phyloP scores from a whole-genome alignment of 2,113 vertebrate genomes.

The Triplophysa dalaica region DNA sequence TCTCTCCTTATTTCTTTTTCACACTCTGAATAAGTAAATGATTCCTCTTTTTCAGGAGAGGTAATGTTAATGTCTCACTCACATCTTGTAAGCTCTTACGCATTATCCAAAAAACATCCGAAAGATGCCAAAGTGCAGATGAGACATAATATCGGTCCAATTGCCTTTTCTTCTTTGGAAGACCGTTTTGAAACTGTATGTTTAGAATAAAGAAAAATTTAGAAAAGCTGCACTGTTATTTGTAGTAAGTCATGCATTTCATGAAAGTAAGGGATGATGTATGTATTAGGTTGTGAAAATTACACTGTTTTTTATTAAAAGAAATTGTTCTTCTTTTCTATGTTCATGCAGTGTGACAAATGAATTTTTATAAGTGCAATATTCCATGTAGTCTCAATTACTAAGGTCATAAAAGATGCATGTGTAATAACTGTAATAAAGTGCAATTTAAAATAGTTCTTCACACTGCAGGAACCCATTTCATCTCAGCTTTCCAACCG shows the following conservation, averaged over 20 bases:
- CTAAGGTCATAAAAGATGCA: neutral
- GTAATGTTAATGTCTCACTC: slow-evolving; percentile 20
- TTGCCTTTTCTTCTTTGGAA: neutral
- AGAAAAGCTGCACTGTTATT: neutral
- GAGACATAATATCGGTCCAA: neutral
- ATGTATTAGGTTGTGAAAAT: neutral
- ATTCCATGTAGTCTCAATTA: neutral
- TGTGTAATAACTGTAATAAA: neutral
- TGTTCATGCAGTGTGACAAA: neutral
- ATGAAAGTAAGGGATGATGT: neutral
- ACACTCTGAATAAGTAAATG: slow-evolving; percentile 7
- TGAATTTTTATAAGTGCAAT: neutral
- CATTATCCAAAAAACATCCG: neutral
- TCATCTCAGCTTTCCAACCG: neutral
- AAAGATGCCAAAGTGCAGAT: neutral
- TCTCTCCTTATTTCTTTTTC: neutral
- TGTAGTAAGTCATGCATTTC: neutral
- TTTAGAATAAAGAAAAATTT: neutral
- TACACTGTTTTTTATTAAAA: too few species aligned
- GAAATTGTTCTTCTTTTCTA: neutral
- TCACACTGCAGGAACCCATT: neutral
- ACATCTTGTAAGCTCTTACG: slow-evolving; percentile 11
- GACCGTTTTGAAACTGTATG: neutral
- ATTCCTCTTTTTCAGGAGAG: neutral
- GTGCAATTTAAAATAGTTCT: neutral